Evolutionary conservation across 2,888 invertebrate species (phyloP).

Genomic region (Pristionchus entomophagus): DNA sequence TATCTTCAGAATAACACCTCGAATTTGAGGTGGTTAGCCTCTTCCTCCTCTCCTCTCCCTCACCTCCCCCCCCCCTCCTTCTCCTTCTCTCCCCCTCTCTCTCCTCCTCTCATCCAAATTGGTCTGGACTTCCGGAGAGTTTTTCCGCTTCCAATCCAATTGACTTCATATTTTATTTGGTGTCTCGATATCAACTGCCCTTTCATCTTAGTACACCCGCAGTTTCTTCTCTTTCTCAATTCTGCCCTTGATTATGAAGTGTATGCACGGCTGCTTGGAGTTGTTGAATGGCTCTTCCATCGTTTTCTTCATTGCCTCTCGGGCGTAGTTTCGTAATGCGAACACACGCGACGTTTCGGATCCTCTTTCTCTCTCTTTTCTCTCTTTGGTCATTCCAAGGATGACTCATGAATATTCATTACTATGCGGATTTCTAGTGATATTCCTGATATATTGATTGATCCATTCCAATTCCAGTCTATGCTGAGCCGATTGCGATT

Average conservation of each 20-base stretch:
- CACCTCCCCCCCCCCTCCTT: not conserved
- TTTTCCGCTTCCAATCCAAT: constrained; percentile 41
- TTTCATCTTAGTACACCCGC: not conserved
- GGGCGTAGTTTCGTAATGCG: constrained; percentile 5
- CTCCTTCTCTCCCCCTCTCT: constrained; percentile 27
- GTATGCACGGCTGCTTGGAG: too few relatives aligned
- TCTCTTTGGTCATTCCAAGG: constrained; percentile 17
- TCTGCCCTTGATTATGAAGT: not conserved
- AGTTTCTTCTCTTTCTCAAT: not conserved
- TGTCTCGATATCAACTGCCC: not conserved
- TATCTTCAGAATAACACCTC: constrained; percentile 6
- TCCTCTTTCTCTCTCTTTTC: not conserved
- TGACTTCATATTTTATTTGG: constrained; percentile 29
- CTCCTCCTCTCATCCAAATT: constrained; percentile 27
- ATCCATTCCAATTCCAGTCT: constrained; percentile 3
- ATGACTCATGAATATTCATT: constrained; percentile 36
- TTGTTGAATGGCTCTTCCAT: not conserved
- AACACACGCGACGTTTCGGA: constrained; percentile 22
- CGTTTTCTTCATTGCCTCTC: not conserved
- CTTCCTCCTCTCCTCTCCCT: not conserved
- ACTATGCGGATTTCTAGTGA: not conserved
- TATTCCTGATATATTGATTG: not conserved
- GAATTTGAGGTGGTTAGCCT: constrained; percentile 24
- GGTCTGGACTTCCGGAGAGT: constrained; percentile 12
- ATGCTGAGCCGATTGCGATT: not conserved